phyloP scores from a whole-genome alignment of 2,113 vertebrate genomes.

The Neolamprologus devosi region DNA sequence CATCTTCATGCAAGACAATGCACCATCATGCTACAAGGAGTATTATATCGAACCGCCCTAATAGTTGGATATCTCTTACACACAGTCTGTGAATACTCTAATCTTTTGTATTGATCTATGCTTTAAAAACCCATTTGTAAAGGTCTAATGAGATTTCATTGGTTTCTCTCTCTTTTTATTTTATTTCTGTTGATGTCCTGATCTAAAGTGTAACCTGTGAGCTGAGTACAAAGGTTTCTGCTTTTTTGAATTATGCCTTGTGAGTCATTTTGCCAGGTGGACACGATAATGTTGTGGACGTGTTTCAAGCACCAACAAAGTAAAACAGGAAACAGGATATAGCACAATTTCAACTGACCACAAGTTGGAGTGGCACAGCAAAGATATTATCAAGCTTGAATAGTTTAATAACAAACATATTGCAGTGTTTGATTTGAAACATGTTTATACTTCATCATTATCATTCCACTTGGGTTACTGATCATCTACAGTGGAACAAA shows the following conservation, averaged over 20 bases:
- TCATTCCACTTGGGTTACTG: not conserved
- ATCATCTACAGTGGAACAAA: not conserved
- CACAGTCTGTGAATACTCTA: not conserved
- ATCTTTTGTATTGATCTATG: not conserved
- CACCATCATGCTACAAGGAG: not conserved
- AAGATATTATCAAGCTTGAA: not conserved
- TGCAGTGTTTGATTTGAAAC: not conserved
- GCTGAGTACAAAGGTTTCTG: fast-evolving
- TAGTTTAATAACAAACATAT: not conserved
- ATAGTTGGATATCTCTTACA: not conserved
- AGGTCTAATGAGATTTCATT: not conserved
- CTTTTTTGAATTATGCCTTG: fast-evolving
- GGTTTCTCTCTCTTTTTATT: not conserved
- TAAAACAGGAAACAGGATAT: not conserved
- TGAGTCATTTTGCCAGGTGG: not conserved
- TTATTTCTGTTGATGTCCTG: not conserved
- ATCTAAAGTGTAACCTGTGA: not conserved
- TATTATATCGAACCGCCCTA: not conserved
- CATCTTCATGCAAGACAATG: not conserved
- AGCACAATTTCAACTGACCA: not conserved
- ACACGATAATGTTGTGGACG: fast-evolving
- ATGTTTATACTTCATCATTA: not conserved
- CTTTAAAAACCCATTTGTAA: not conserved
- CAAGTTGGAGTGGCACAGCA: not conserved
- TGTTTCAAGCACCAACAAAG: not conserved